A percentile compares a stretch with the other conserved stretches of the same genome.
Evolutionary conservation across 2,797 vertebrate genomes (phyloP).

Genomic region (Artibeus lituratus): DNA sequence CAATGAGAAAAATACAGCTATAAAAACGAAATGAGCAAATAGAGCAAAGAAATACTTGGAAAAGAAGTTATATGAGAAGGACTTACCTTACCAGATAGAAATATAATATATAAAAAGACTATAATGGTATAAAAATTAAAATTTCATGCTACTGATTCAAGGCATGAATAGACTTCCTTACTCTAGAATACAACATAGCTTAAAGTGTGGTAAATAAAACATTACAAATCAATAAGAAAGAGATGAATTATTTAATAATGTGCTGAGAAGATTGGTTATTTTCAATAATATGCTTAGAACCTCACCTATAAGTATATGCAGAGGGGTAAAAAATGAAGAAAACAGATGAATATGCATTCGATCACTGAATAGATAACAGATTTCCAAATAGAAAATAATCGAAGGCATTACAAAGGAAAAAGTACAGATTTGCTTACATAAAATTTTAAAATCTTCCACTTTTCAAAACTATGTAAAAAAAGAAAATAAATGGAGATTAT

Average conservation of each 20-base stretch:
- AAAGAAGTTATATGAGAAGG: background rate
- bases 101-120: background rate
- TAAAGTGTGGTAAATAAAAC: background rate
- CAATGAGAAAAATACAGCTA: background rate
- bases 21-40: constrained; percentile 25
- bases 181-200: background rate
- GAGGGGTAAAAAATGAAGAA: background rate
- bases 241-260: background rate
- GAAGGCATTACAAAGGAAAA: background rate
- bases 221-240: background rate
- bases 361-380: background rate
- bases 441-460: background rate
- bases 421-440: background rate
- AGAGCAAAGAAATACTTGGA: background rate
- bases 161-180: background rate
- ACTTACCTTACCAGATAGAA: background rate
- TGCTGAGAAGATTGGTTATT: background rate
- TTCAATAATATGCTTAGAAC: background rate
- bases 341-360: background rate
- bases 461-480: background rate
- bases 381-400: background rate
- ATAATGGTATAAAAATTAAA: background rate
- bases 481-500: background rate
- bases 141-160: background rate
- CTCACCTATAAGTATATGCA: background rate